A percentile compares a stretch with the other conserved stretches of the same genome.
These are phyloP conservation scores for Lamproptera curius DNA, from an alignment of 2,888 invertebrate species.

Conservation along the genomic window DNA sequence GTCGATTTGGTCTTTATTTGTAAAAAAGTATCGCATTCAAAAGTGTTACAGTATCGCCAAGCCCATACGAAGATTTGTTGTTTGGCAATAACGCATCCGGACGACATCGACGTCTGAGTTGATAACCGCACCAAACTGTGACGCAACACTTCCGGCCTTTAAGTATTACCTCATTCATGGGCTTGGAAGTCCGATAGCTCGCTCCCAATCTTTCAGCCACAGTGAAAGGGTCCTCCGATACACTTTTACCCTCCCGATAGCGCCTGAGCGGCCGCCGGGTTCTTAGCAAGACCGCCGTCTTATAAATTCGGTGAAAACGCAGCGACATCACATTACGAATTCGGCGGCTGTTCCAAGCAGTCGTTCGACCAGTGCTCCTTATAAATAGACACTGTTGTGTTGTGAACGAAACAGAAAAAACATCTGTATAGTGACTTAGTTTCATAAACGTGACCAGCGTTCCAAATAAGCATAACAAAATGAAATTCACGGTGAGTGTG, in stretches of 20 bases:
- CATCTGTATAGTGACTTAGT: constrained; percentile 65
- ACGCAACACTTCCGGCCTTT: constrained; percentile 65
- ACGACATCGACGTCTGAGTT: constrained; percentile 42
- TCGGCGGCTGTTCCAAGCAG: constrained; percentile 69
- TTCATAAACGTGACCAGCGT: constrained; percentile 54
- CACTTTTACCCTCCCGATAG: constrained; percentile 69
- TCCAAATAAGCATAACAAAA: constrained; percentile 59
- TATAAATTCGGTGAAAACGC: constrained; percentile 76
- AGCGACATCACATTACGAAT: constrained; percentile 73
- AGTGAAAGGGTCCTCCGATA: constrained; percentile 75
- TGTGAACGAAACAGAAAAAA: constrained; percentile 40
- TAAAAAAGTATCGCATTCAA: neutral
- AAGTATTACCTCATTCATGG: constrained; percentile 66
- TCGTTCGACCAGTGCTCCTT: constrained; percentile 51
- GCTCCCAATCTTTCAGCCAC: constrained; percentile 72
- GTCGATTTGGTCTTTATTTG: no score
- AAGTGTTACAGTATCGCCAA: neutral
- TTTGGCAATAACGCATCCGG: constrained; percentile 25
- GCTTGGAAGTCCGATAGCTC: constrained; percentile 63
- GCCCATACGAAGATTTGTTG: neutral
- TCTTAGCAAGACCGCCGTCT: constrained; percentile 55
- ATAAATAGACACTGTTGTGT: constrained; percentile 42
- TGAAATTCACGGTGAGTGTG: constrained; percentile 77
- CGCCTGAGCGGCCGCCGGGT: constrained; percentile 42
- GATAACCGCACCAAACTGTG: constrained; percentile 55